Evolutionary conservation across 2,888 invertebrate species (phyloP).

Genomic region (Leucania comma): DNA sequence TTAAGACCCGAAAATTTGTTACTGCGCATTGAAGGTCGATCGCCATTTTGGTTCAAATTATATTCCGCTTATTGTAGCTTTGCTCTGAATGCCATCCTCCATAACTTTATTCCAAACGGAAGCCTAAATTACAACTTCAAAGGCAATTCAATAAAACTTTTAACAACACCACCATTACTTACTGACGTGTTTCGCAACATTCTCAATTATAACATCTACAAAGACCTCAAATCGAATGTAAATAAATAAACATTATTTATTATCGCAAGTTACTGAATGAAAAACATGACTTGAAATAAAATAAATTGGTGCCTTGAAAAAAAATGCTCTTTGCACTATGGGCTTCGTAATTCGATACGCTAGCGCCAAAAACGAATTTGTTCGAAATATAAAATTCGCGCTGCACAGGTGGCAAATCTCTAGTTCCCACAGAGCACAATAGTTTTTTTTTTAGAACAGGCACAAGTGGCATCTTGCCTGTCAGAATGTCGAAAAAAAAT

Average conservation of each 20-base stretch:
- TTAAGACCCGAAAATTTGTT: too few relatives aligned
- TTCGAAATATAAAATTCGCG: conserved; percentile 46
- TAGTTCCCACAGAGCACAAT: conserved; percentile 82
- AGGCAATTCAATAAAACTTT: conserved; percentile 23
- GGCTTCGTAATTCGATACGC: conserved; percentile 32
- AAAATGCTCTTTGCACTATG: conserved; percentile 16
- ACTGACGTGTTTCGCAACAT: conserved; percentile 9
- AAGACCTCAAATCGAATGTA: conserved; percentile 18
- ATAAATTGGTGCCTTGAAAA: conserved; percentile 31
- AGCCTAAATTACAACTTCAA: background rate
- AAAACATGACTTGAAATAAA: conserved; percentile 20
- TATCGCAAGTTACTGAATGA: conserved; percentile 24
- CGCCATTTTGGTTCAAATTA: too few relatives aligned
- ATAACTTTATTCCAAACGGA: conserved; percentile 4
- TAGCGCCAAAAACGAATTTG: conserved; percentile 38
- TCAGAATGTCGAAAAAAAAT: conserved; percentile 73
- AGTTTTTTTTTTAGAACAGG: conserved; percentile 72
- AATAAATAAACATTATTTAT: conserved; percentile 31
- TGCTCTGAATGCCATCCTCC: background rate
- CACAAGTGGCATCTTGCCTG: conserved; percentile 74
- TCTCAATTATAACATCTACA: conserved; percentile 4
- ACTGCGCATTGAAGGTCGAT: too few relatives aligned
- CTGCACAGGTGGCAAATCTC: conserved; percentile 79
- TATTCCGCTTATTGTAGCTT: too few relatives aligned
- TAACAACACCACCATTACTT: conserved; percentile 1